These are phyloP conservation scores for Liasis olivaceus DNA, from an alignment of 2,797 vertebrate species.

Conservation along the genomic window DNA sequence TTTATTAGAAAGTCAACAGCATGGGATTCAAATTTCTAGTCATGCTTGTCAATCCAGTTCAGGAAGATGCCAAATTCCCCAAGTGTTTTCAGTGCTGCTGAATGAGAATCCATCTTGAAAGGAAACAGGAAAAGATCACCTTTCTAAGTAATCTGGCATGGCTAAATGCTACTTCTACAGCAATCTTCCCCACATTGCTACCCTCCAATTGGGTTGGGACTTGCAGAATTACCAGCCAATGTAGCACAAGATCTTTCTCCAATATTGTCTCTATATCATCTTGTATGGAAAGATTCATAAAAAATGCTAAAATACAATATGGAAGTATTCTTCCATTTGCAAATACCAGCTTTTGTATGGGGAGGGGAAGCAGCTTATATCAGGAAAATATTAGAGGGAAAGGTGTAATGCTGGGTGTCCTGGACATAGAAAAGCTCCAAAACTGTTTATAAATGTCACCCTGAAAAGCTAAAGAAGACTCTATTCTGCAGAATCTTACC, in stretches of 20 bases:
- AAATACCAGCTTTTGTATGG: background rate
- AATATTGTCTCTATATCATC: background rate
- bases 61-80: conserved; percentile 76
- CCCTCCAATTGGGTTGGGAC: background rate
- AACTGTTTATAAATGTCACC: background rate
- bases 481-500: background rate
- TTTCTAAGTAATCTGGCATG: background rate
- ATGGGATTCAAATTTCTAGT: conserved; percentile 7
- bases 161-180: background rate
- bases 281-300: background rate
- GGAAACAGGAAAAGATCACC: background rate
- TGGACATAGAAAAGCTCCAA: background rate
- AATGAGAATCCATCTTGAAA: conserved; percentile 68
- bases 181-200: background rate
- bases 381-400: background rate
- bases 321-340: background rate
- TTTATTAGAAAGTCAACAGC: background rate
- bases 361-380: background rate
- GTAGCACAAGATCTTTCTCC: background rate
- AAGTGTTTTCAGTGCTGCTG: conserved; percentile 72
- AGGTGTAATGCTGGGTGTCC: background rate
- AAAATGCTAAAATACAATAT: background rate
- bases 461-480: background rate
- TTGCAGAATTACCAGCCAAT: background rate
- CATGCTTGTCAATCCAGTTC: conserved; percentile 71